phyloP scores from a whole-genome alignment of 2,888 invertebrate genomes.

The Nomada fabriciana region DNA sequence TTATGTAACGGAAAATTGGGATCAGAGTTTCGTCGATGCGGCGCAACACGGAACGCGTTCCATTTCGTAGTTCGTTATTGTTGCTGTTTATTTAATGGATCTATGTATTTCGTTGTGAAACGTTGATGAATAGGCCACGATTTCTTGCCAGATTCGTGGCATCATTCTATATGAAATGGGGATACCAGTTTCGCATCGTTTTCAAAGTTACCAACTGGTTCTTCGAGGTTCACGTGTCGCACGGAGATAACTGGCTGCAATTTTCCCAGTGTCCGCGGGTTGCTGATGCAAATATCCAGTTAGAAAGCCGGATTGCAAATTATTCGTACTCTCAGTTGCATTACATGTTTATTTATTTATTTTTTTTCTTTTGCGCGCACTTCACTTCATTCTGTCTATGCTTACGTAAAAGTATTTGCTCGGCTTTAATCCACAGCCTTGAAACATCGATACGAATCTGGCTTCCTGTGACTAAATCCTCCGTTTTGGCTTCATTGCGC shows the following conservation, averaged over 20 bases:
- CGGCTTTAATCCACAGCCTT: slow-evolving; percentile 56
- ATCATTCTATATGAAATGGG: not conserved
- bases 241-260: not conserved
- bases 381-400: not conserved
- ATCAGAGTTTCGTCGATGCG: slow-evolving; percentile 12
- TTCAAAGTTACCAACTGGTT: slow-evolving; percentile 24
- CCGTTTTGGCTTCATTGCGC: slow-evolving; percentile 55
- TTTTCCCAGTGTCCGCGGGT: not conserved
- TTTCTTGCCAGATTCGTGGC: slow-evolving; percentile 36
- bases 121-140: not conserved
- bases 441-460: slow-evolving; percentile 49
- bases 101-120: not conserved
- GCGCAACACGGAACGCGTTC: not conserved
- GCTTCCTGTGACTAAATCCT: slow-evolving; percentile 49
- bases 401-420: slow-evolving; percentile 56
- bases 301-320: not conserved
- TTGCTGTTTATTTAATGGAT: not conserved
- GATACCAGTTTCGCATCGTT: slow-evolving; percentile 16
- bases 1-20: slow-evolving; percentile 49
- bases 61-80: slow-evolving; percentile 3
- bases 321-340: not conserved
- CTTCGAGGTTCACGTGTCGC: not conserved
- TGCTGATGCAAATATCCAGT: not conserved
- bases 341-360: not conserved
- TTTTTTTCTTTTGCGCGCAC: not conserved